Conservation (phyloP, 2,797 vertebrate genomes). For the Rhinatrema bivittatum region DNA sequence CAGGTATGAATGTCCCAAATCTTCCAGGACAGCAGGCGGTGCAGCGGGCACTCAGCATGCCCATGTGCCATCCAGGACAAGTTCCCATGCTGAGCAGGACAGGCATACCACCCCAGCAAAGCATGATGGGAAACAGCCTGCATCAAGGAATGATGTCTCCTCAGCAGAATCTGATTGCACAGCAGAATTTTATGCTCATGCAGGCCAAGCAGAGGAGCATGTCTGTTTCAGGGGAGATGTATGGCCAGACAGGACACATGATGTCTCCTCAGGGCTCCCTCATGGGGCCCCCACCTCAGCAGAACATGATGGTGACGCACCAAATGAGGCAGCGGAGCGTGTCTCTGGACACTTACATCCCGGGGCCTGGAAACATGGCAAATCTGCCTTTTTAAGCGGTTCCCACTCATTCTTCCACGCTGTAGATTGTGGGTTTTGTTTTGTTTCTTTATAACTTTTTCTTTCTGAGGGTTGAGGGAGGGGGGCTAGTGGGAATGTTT, state of each 20-base stretch:
- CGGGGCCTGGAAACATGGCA: conserved; percentile 78
- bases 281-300: conserved; percentile 80
- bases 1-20: conserved; percentile 69
- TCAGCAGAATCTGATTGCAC: conserved; percentile 66
- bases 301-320: conserved; percentile 87
- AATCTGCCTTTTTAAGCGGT: conserved; percentile 86
- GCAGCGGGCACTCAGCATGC: conserved; percentile 72
- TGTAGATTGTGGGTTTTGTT: conserved; percentile 47
- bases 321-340: conserved; percentile 89
- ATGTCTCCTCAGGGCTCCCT: conserved; percentile 86
- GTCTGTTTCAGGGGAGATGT: conserved; percentile 80
- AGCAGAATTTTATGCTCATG: conserved; percentile 97
- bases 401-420: conserved; percentile 26
- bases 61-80: conserved; percentile 85
- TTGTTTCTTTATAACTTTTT: conserved; percentile 33
- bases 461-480: conserved; percentile 41
- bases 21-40: conserved; percentile 82
- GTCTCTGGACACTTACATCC: conserved; percentile 84
- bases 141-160: conserved; percentile 64
- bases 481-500: conserved; percentile 14
- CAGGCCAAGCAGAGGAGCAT: conserved; percentile 87
- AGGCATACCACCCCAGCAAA: conserved; percentile 77
- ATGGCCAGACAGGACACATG: conserved; percentile 76
- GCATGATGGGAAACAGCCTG: conserved; percentile 69
- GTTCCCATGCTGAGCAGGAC: conserved; percentile 86